A percentile compares a stretch with the other conserved stretches of the same genome.
Conservation (phyloP, 2,888 invertebrate species). For the Microdon myrmicae region DNA sequence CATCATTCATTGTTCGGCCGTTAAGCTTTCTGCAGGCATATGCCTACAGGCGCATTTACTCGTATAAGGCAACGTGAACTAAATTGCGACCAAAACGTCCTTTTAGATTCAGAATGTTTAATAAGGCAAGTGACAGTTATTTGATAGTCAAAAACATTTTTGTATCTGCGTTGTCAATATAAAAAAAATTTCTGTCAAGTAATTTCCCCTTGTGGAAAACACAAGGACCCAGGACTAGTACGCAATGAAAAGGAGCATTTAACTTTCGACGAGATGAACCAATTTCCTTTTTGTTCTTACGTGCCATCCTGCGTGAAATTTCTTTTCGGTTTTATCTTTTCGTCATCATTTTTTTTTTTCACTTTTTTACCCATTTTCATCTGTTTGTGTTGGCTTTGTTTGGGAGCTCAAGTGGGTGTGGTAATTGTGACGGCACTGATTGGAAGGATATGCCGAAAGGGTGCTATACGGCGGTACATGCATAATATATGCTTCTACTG, state of each 20-base stretch:
- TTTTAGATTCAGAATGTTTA: too few relatives aligned
- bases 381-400: constrained; percentile 28
- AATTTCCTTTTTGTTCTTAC: constrained; percentile 41
- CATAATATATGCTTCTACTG: constrained; percentile 46
- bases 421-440: constrained; percentile 49
- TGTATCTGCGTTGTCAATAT: constrained; percentile 8
- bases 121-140: too few relatives aligned
- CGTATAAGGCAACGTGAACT: too few relatives aligned
- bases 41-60: too few relatives aligned
- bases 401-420: constrained; percentile 34
- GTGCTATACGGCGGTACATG: constrained; percentile 29
- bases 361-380: too few relatives aligned
- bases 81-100: too few relatives aligned
- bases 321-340: not conserved
- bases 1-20: too few relatives aligned
- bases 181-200: constrained; percentile 27
- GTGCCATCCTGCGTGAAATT: constrained; percentile 18
- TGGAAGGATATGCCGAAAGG: constrained; percentile 40
- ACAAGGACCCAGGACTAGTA: not conserved
- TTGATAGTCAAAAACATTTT: not conserved
- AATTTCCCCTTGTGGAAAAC: constrained; percentile 21
- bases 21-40: too few relatives aligned
- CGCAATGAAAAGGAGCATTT: constrained; percentile 27
- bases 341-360: not conserved
- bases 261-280: constrained; percentile 39